Percentiles rank a stretch among this genome's conserved stretches.
phyloP scores from a whole-genome alignment of 2,888 invertebrate species.

The Meganola albula region DNA sequence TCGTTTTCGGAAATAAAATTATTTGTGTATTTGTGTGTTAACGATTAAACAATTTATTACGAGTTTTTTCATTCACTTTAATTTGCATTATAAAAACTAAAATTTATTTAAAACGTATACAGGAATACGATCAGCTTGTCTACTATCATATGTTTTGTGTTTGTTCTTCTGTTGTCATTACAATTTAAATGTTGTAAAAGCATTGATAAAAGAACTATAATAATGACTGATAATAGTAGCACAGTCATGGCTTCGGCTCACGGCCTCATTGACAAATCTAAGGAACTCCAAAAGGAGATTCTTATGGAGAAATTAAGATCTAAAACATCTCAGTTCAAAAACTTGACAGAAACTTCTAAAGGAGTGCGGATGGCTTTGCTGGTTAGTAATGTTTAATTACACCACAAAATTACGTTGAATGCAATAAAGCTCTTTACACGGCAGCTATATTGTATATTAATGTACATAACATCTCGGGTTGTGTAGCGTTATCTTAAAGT shows the following conservation, averaged over 20 bases:
- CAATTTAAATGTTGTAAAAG: slow-evolving; percentile 27
- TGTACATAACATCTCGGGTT: too few species aligned
- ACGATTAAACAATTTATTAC: too few species aligned
- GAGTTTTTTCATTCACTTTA: too few species aligned
- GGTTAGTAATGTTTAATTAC: slow-evolving; percentile 80
- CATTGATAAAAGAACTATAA: slow-evolving; percentile 24
- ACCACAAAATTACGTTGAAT: too few species aligned
- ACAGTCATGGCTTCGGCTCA: slow-evolving; percentile 50
- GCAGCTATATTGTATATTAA: too few species aligned
- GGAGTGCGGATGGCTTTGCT: slow-evolving; percentile 90
- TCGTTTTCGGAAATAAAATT: slow-evolving; percentile 27
- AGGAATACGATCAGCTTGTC: slow-evolving; percentile 23
- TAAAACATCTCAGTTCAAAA: slow-evolving; percentile 88
- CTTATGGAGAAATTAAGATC: slow-evolving; percentile 95
- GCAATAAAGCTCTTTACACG: too few species aligned
- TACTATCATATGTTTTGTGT: slow-evolving; percentile 43
- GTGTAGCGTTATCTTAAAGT: too few species aligned
- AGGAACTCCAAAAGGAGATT: slow-evolving; percentile 85
- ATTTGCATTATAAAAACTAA: too few species aligned
- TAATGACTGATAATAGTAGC: slow-evolving; percentile 60
- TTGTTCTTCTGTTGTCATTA: slow-evolving; percentile 36
- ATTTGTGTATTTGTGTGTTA: too few species aligned
- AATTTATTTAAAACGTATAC: slow-evolving; percentile 7
- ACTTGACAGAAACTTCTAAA: slow-evolving; percentile 91
- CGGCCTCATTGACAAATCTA: slow-evolving; percentile 62